A percentile compares a stretch with the other conserved stretches of the same genome.
Evolutionary conservation across 1,140 invertebrate genomes (phyloP).

Genomic region (Aphidius gifuensis): DNA sequence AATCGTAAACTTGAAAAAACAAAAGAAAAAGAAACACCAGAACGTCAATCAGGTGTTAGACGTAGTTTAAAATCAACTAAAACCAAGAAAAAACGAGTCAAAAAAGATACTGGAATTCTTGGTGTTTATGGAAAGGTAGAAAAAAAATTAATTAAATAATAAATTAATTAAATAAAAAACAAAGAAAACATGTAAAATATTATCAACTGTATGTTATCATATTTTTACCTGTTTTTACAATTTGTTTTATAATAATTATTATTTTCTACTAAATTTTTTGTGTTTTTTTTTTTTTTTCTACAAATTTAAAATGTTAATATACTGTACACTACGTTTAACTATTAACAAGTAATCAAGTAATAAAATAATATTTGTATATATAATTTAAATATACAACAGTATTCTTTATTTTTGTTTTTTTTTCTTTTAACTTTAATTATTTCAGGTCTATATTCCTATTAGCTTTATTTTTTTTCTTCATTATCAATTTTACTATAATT

Average conservation of each 20-base stretch:
- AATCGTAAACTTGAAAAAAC: constrained; percentile 43
- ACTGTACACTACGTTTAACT: constrained; percentile 35
- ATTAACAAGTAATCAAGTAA: constrained; percentile 48
- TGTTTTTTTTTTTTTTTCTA: constrained; percentile 31
- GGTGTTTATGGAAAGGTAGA: constrained; percentile 47
- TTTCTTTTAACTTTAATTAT: constrained; percentile 21
- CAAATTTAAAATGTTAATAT: constrained; percentile 19
- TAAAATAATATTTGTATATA: constrained; percentile 46
- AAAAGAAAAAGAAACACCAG: constrained; percentile 40
- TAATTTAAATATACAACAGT: neutral
- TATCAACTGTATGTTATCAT: constrained; percentile 1
- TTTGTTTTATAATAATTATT: constrained; percentile 13
- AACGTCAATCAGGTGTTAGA: constrained; percentile 47
- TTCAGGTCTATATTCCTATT: constrained; percentile 32
- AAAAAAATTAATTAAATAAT: constrained; percentile 19
- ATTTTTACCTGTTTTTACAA: constrained; percentile 32
- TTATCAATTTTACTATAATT: constrained; percentile 13
- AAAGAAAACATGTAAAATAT: constrained; percentile 17
- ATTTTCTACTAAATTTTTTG: too few species aligned
- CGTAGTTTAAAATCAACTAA: constrained; percentile 45
- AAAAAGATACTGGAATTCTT: constrained; percentile 34
- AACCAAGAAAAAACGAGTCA: constrained; percentile 39
- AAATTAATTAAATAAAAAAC: constrained; percentile 20
- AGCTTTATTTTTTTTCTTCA: constrained; percentile 30
- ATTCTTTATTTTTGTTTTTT: too few species aligned